phyloP scores from a whole-genome alignment of 2,888 invertebrate genomes.

The Xestia c-nigrum region DNA sequence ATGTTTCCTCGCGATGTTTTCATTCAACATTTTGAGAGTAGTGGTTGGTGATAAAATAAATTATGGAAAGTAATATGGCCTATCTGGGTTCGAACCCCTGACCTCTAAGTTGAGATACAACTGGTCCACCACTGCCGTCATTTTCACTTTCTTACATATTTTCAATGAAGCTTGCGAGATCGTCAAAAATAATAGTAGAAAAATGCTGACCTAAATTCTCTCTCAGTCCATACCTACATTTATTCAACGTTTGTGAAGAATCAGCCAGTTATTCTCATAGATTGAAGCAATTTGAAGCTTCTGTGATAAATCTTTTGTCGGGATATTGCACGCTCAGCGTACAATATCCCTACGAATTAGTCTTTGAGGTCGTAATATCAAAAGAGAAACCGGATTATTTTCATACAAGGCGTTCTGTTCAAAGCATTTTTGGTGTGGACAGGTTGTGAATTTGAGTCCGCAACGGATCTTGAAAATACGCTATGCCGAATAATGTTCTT shows the following conservation, averaged over 20 bases:
- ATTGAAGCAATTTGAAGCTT: conserved; percentile 21
- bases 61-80: not conserved
- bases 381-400: not conserved
- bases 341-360: conserved; percentile 12
- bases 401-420: not conserved
- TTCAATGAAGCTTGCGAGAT: not conserved
- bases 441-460: not conserved
- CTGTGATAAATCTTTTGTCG: conserved; percentile 32
- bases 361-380: conserved; percentile 10
- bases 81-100: not conserved
- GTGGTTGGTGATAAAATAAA: not conserved
- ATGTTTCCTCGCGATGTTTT: not conserved
- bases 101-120: not conserved
- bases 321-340: conserved; percentile 28
- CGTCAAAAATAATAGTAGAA: not conserved
- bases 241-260: conserved; percentile 31
- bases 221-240: not conserved
- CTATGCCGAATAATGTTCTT: not conserved
- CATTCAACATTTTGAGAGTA: not conserved
- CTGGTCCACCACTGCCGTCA: not conserved
- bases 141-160: not conserved
- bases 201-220: not conserved
- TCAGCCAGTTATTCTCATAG: conserved; percentile 15
- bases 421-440: not conserved
- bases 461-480: not conserved